These are phyloP conservation scores for Scrobipalpa costella DNA, from an alignment of 2,888 invertebrate genomes.

Conservation along the genomic window DNA sequence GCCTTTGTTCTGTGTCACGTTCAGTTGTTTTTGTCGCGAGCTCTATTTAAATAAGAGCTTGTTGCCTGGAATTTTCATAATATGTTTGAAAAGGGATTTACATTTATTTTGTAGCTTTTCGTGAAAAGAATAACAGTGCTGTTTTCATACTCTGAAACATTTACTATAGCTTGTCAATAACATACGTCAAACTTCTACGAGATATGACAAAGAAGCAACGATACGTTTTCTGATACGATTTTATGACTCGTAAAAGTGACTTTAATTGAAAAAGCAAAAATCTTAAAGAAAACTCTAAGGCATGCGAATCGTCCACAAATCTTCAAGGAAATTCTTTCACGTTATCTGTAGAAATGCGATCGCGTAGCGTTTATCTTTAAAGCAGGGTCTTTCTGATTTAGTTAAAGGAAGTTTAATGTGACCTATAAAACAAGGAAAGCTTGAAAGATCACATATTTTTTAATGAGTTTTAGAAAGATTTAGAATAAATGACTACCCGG, in stretches of 20 bases:
- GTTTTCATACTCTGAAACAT: no score
- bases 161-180: no score
- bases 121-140: no score
- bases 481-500: no score
- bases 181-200: no score
- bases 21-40: neutral
- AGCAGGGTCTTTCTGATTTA: neutral
- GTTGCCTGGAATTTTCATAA: neutral
- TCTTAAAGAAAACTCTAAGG: neutral
- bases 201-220: no score
- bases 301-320: conserved; percentile 10
- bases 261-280: neutral
- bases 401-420: neutral
- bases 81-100: neutral
- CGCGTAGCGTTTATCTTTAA: conserved; percentile 18
- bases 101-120: no score
- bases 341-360: conserved; percentile 17
- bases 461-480: no score
- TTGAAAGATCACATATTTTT: no score
- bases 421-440: no score
- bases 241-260: neutral
- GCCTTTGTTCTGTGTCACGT: conserved; percentile 3
- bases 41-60: conserved; percentile 3
- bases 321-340: conserved; percentile 21
- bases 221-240: no score